Conservation (phyloP, 2,888 invertebrate species). For the Lithodes maja region DNA sequence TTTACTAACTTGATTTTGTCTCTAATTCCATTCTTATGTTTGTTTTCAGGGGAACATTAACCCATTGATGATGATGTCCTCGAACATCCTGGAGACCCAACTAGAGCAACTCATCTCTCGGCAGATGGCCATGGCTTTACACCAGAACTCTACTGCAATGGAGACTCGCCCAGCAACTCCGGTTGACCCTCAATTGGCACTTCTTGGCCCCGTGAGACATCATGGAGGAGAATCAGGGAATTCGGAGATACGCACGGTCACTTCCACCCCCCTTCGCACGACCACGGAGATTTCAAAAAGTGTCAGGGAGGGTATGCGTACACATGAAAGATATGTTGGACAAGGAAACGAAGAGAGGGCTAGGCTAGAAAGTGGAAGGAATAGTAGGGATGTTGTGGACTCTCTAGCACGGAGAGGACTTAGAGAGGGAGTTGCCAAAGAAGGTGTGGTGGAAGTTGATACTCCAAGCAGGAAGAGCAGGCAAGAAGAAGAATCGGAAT, state of each 20-base stretch:
- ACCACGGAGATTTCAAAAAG: not conserved
- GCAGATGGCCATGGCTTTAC: not conserved
- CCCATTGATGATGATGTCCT: constrained; percentile 22
- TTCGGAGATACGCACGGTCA: not conserved
- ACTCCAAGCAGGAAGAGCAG: not conserved
- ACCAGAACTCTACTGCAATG: not conserved
- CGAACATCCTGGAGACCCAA: constrained; percentile 28
- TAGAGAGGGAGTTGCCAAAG: not conserved
- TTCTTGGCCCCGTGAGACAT: not conserved
- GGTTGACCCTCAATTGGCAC: not conserved
- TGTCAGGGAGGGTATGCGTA: not conserved
- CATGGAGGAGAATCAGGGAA: not conserved
- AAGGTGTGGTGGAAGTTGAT: not conserved
- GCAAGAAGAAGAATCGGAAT: not conserved
- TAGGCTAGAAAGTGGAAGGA: not conserved
- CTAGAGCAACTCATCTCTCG: constrained; percentile 32
- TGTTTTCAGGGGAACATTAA: constrained; percentile 4
- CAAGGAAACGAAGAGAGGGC: not conserved
- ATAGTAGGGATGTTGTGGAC: not conserved
- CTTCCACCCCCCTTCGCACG: not conserved
- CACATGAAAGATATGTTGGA: not conserved
- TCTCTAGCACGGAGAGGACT: not conserved
- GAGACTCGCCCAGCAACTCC: not conserved
- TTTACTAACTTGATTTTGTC: not conserved
- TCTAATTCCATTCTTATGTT: not conserved